phyloP scores from a whole-genome alignment of 2,888 invertebrate species.

The Entomobrya proxima region DNA sequence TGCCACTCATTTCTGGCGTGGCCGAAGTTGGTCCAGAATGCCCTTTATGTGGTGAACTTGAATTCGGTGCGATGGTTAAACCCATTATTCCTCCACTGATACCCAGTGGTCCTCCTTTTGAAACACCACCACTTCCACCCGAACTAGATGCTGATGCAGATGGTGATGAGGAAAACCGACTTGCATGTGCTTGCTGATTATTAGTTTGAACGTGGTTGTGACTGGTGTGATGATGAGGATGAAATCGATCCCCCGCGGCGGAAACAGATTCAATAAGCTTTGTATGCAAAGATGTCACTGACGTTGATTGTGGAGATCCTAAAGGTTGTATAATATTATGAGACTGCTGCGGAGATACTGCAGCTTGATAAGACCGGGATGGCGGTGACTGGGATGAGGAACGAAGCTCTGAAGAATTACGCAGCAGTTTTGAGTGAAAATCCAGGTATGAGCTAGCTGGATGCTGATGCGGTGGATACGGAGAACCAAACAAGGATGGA shows the following conservation, averaged over 20 bases:
- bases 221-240: constrained; percentile 62
- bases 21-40: constrained; percentile 44
- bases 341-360: constrained; percentile 58
- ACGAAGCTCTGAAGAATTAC: constrained; percentile 57
- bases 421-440: constrained; percentile 72
- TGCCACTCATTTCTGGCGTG: constrained; percentile 53
- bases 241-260: constrained; percentile 67
- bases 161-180: constrained; percentile 45
- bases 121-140: constrained; percentile 39
- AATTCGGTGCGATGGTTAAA: constrained; percentile 60
- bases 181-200: constrained; percentile 37
- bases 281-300: constrained; percentile 71
- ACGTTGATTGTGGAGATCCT: constrained; percentile 66
- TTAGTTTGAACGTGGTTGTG: constrained; percentile 59
- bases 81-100: constrained; percentile 69
- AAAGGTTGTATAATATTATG: constrained; percentile 59
- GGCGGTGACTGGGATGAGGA: constrained; percentile 68
- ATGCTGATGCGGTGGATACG: constrained; percentile 63
- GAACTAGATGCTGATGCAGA: neutral
- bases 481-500: constrained; percentile 69
- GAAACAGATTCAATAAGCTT: constrained; percentile 73
- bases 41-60: constrained; percentile 60
- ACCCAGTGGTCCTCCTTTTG: constrained; percentile 69
- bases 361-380: constrained; percentile 64
- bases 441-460: constrained; percentile 72